phyloP scores from a whole-genome alignment of 92 coral and sea anemone species.

The Epizoanthus ramosus region DNA sequence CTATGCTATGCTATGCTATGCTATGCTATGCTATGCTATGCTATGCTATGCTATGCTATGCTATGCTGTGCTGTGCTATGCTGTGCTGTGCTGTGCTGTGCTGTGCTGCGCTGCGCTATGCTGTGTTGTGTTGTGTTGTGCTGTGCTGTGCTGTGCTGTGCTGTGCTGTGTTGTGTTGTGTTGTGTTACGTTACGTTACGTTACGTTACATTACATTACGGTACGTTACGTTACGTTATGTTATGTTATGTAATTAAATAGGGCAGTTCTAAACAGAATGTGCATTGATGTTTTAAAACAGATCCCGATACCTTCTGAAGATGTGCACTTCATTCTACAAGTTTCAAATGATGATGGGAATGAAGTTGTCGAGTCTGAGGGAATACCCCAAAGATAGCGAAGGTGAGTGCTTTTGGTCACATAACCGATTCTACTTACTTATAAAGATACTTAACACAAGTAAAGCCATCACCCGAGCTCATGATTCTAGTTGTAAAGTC shows the following conservation, averaged over 20 bases:
- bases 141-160: background rate
- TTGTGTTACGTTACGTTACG: too few relatives aligned
- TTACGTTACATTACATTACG: too few relatives aligned
- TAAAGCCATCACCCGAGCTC: too few relatives aligned
- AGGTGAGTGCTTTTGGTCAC: constrained; percentile 51
- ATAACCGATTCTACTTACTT: background rate
- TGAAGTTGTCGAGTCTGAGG: constrained; percentile 83
- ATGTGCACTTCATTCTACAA: constrained; percentile 99
- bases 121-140: background rate
- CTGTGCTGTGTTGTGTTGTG: background rate
- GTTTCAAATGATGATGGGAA: constrained; percentile 98
- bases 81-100: background rate
- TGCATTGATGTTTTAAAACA: background rate
- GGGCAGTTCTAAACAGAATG: too few relatives aligned
- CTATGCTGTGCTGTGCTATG: background rate
- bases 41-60: background rate
- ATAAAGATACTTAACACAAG: background rate
- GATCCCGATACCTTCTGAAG: constrained; percentile 95
- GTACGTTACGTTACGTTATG: too few relatives aligned
- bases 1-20: background rate
- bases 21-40: background rate
- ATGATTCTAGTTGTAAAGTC: too few relatives aligned
- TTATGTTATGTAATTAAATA: too few relatives aligned
- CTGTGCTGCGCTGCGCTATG: too few relatives aligned
- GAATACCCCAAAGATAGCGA: constrained; percentile 86